Evolutionary conservation across 2,888 invertebrate genomes (phyloP).

Genomic region (Chrysolina haemoptera): DNA sequence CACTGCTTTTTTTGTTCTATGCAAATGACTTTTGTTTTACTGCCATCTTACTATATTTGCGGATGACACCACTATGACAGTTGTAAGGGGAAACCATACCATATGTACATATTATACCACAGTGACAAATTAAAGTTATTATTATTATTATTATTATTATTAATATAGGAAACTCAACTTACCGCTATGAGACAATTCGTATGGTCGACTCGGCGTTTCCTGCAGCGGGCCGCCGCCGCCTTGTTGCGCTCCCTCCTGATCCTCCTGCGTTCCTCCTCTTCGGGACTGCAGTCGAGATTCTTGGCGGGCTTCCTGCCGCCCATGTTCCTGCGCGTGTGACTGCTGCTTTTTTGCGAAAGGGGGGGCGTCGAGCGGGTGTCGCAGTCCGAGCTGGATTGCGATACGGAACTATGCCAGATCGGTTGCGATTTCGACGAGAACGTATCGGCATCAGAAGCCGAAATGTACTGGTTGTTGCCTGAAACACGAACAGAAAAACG

Average conservation of each 20-base stretch:
- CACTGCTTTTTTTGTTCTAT: too few relatives aligned
- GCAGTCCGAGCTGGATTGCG: slow-evolving; percentile 67
- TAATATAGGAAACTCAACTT: slow-evolving; percentile 58
- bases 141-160: too few relatives aligned
- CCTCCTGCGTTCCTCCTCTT: slow-evolving; percentile 92
- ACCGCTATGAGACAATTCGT: slow-evolving; percentile 90
- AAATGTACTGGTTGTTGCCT: slow-evolving; percentile 70
- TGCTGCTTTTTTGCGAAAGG: slow-evolving; percentile 54
- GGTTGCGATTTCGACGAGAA: slow-evolving; percentile 63
- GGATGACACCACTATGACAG: too few relatives aligned
- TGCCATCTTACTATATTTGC: too few relatives aligned
- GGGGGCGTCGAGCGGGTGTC: slow-evolving; percentile 65
- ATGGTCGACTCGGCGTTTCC: slow-evolving; percentile 96
- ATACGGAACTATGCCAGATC: slow-evolving; percentile 66
- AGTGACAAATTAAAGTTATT: too few relatives aligned
- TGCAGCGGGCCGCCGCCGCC: slow-evolving; percentile 96
- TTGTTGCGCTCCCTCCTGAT: slow-evolving; percentile 95
- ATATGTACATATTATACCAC: too few relatives aligned
- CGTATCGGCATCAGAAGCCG: slow-evolving; percentile 66
- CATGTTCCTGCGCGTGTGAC: slow-evolving; percentile 80
- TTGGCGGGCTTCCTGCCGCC: slow-evolving; percentile 88
- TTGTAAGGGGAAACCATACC: too few relatives aligned
- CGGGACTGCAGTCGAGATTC: slow-evolving; percentile 85
- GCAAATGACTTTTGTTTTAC: too few relatives aligned
- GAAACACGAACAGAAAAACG: slow-evolving; percentile 39